Evolutionary conservation across 2,888 invertebrate genomes (phyloP), one percentile per base, ranked within the genome.

Genomic region (Hirudinaria manillensis): DNA sequence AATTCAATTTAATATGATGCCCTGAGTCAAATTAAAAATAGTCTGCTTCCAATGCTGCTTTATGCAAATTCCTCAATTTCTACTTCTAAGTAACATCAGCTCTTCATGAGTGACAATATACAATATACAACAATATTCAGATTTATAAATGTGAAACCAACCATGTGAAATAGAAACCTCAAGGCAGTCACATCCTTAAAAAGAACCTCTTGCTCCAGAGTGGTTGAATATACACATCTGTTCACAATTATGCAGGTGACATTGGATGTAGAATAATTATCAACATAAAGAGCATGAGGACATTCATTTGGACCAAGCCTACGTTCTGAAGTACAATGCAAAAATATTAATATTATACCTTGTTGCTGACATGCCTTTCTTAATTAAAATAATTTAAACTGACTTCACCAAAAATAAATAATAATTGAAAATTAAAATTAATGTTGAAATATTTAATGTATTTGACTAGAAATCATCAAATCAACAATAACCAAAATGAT

Each of bases 181-280:
- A 92, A 89, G 16, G 93, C 92, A 82, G 90, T 90, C 85, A 90
- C 89, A 78, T 90, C 89, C 24, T 82, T 80, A 71, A 81, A 81
- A 38, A 85, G 81, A 45, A 80, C 77, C 21, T 75, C 0, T n/a
- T 61, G 75, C 78, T 85, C 85, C 68, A 78, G 78, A n/a, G 80
- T 78, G 21, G 83, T 79, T 55, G 82, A 80, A 79, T 87, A 87
- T n/a, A 87, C 78, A 86, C 87, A 87, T 78, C 85, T 86, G 75
- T 83, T 82, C 68, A 99, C 32, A 56, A 56, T 36, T 68, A 99
- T 89, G 84, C 98, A 99, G 70, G 94, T 94, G 80, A 93, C 93
- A 55, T 94, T 94, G 53, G 98, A 97, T 19, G 98, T 98, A 79
- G 94, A 94, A 85, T 98, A 99, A 87, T 99, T 99, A 87, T 98